phyloP scores from a whole-genome alignment of 2,113 vertebrate genomes.

The Cyanoramphus novaezelandiae region DNA sequence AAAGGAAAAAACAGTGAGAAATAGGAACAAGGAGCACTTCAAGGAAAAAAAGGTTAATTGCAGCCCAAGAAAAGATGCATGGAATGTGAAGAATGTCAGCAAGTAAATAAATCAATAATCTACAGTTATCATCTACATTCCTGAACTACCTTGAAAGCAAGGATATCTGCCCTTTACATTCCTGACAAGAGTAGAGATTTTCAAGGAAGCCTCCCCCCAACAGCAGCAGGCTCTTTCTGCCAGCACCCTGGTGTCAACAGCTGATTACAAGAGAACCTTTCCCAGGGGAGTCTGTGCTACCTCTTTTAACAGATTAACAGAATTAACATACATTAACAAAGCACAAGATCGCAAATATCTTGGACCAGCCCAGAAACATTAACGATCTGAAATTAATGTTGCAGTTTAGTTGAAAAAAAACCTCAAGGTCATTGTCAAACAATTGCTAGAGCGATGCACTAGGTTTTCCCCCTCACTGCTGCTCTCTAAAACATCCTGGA shows the following conservation, averaged over 20 bases:
- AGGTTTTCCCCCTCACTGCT: neutral
- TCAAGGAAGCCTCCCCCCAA: neutral
- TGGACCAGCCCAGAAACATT: neutral
- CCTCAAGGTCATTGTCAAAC: neutral
- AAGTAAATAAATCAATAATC: constrained; percentile 55
- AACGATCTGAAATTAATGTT: neutral
- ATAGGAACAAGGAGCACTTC: neutral
- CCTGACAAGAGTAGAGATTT: neutral
- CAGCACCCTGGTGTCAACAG: neutral
- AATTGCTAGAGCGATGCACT: neutral
- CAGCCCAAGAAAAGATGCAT: neutral
- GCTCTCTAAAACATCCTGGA: neutral
- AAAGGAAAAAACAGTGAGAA: neutral
- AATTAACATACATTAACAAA: neutral
- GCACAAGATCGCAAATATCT: neutral
- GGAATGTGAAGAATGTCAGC: constrained; percentile 47
- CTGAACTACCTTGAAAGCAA: constrained; percentile 28
- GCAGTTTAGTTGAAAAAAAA: neutral
- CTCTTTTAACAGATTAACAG: neutral
- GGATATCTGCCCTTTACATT: neutral
- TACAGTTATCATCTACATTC: constrained; percentile 46
- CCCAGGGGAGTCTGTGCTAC: neutral
- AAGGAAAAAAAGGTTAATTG: constrained; percentile 14
- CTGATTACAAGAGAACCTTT: neutral
- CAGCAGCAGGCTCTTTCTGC: neutral